Evolutionary conservation across 2,797 vertebrate genomes (phyloP), one percentile per base, ranked within the genome.

Genomic region (Hydrolagus colliei): DNA sequence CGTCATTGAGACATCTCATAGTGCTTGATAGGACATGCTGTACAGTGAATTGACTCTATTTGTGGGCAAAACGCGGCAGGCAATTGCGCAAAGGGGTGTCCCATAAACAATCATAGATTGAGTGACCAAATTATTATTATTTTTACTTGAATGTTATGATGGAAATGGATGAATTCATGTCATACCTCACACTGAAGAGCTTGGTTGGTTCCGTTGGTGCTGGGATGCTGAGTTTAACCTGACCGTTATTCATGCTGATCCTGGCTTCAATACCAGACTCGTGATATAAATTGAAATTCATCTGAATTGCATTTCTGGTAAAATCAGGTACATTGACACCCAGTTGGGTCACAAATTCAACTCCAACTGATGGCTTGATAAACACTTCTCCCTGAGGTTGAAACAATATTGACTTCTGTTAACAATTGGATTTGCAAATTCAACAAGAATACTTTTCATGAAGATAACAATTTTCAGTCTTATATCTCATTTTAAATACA

Each of bases 271-370:
- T 88, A 75, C 94, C 94, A 86, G 95, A 96, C 89, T 98, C 96
- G 0, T 96, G 96, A 91, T 96, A 97, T 86, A 98, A 72, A 76
- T 95, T 96, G 32, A 94, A 95, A 90, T 96, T 96, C 90, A 96
- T 93, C 88, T 96, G 94, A 68, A 98, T 91, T 0, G 95, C 94
- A 3, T 92, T 94, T 75, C 88, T 93, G 68, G 95, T 89, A 88
- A 95, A 96, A 86, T 96, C 93, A 4, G 98, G 97, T n/a, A 97
- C 87, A 85, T 95, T 87, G 80, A 96, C 90, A 65, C 95, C 96
- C 92, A 99, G 91, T 9, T 95, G 92, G 62, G 96, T 97, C 87
- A 97, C 93, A 90, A 98, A 95, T 87, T 98, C 97, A 86, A 97
- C 78, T 18, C 95, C 94, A 87, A 95, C 86, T 0, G 96, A 97